Evolutionary conservation across 2,888 invertebrate species (phyloP).

Genomic region (Cordylochernes scorpioides): DNA sequence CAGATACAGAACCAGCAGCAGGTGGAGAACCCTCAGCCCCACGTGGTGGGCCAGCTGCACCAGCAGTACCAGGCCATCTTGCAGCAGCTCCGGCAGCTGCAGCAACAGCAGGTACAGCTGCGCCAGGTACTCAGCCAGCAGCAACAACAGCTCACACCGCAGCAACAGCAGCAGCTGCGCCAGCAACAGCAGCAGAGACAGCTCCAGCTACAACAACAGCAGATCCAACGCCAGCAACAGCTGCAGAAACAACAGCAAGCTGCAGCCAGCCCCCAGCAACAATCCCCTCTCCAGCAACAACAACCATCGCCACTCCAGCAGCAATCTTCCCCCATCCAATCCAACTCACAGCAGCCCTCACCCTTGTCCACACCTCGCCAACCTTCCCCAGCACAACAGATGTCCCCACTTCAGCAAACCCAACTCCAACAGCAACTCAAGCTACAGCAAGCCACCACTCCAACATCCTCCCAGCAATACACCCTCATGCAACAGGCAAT

Average conservation of each 20-base stretch:
- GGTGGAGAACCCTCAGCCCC: neutral
- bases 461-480: constrained; percentile 6
- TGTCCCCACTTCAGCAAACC: neutral
- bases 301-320: constrained; percentile 8
- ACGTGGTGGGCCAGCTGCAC: neutral
- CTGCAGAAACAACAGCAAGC: constrained; percentile 3
- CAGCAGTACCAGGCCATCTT: too few species aligned
- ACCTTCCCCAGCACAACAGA: neutral
- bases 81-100: constrained; percentile 4
- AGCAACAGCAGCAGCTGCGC: constrained; percentile 7
- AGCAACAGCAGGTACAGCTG: constrained; percentile 3
- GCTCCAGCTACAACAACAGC: constrained; percentile 2
- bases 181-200: constrained; percentile 7
- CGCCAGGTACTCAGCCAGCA: constrained; percentile 6
- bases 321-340: constrained; percentile 4
- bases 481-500: constrained; percentile 2
- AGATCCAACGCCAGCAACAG: constrained; percentile 4
- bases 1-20: constrained; percentile 1
- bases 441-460: constrained; percentile 3
- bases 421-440: neutral
- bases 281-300: constrained; percentile 4
- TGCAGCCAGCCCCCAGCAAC: too few species aligned
- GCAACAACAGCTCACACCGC: constrained; percentile 5
- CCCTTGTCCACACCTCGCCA: too few species aligned
- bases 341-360: constrained; percentile 3